A percentile compares a stretch with the other conserved stretches of the same genome.
Conservation (phyloP, 2,113 vertebrate species). For the Puffinus mauretanicus region DNA sequence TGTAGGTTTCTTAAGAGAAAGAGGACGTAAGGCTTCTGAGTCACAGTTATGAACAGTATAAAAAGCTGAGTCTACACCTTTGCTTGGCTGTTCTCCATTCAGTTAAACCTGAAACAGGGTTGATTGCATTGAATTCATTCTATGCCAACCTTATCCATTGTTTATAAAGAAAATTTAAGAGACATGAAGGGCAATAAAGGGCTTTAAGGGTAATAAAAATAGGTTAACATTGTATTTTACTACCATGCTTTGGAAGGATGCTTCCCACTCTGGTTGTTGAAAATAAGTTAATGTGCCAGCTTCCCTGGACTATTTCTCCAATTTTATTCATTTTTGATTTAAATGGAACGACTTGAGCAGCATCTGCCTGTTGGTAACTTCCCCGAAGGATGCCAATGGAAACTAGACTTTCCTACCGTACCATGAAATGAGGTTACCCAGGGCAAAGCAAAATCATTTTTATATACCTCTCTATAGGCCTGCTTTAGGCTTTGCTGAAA, state of each 20-base stretch:
- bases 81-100: not conserved
- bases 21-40: not conserved
- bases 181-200: not conserved
- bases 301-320: not conserved
- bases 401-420: not conserved
- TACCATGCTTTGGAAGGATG: not conserved
- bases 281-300: not conserved
- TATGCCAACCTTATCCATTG: not conserved
- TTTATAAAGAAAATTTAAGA: not conserved
- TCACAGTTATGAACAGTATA: too few species aligned
- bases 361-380: not conserved
- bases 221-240: not conserved
- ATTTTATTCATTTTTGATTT: not conserved
- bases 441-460: not conserved
- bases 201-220: not conserved
- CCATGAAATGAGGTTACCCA: not conserved
- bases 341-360: not conserved
- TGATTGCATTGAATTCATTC: not conserved
- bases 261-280: not conserved
- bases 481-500: not conserved
- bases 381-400: not conserved
- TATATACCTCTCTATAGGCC: not conserved
- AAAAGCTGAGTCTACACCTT: not conserved
- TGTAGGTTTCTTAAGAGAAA: not conserved
- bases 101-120: not conserved